Evolutionary conservation across 2,888 invertebrate species (phyloP), one percentile per base, ranked within the genome.

Genomic region (Drosophila birchii): DNA sequence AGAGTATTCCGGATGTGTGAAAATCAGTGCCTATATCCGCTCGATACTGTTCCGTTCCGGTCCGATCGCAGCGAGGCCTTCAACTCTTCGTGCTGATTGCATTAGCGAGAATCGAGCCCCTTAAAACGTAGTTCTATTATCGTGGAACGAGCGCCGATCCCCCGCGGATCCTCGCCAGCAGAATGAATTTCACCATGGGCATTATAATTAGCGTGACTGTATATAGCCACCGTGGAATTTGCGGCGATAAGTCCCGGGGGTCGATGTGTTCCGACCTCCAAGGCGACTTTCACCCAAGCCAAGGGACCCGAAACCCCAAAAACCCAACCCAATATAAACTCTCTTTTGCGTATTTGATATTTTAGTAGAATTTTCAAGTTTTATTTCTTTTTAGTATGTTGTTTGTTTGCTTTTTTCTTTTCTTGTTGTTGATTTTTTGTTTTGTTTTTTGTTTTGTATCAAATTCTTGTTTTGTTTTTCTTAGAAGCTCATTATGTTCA

Each of bases 401-500:
- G 64, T 75, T 75, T 87, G 70, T 62, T 82, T 82, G 60, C 51
- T 81, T 71, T 76, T 64, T 44, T 59, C 44, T 61, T 51, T 76
- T 73, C 11, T 56, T 62, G 32, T 76, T 61, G 69, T 70, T 64
- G 12, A 20, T 67, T 62, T 69, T 53, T 64, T 69, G 29, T 54
- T 64, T 47, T 51, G n/a, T 58, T 75, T 55, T 63, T 63, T 72
- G 75, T 75, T 75, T 64, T 49, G 53, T 45, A 61, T 76, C 72
- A 83, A 84, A 80, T 80, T 82, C 61, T 70, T 78, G 64, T 74
- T 78, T 63, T 66, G 57, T 72, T 81, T 81, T 81, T 78, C 86
- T 86, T 88, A 86, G 68, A 75, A 75, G 75, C 87, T 84, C 81
- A 81, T 84, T 84, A 88, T 86, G 86, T 76, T 89, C 44, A 76